Evolutionary conservation across 2,113 vertebrate genomes (phyloP).

Genomic region (Azemiops feae): DNA sequence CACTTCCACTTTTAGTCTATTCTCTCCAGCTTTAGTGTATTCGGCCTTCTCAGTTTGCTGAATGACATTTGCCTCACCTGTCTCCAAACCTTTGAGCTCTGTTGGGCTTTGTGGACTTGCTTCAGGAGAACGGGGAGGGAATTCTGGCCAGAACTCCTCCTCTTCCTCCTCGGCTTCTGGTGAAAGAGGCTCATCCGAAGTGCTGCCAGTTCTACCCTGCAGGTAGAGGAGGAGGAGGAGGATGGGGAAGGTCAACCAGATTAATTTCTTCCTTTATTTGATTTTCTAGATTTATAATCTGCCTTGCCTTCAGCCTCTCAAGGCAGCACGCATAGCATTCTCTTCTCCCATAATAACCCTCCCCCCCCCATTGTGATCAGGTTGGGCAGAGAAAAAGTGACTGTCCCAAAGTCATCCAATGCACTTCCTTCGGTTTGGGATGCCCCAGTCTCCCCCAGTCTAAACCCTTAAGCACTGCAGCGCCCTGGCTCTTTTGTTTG

Average conservation of each 20-base stretch:
- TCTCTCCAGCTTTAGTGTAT: not conserved
- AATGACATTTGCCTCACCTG: not conserved
- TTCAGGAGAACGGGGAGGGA: slow-evolving; percentile 51
- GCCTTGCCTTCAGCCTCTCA: not conserved
- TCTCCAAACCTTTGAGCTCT: not conserved
- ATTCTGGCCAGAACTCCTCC: slow-evolving; percentile 53
- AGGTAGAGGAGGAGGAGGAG: not conserved
- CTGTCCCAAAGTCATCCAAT: not conserved
- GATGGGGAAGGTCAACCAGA: not conserved
- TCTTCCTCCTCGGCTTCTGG: slow-evolving; percentile 35
- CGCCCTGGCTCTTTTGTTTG: not conserved
- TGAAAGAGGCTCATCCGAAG: slow-evolving; percentile 45
- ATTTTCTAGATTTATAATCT: not conserved
- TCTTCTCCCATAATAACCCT: not conserved
- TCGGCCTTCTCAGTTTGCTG: not conserved
- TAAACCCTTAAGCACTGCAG: not conserved
- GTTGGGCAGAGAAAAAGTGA: not conserved
- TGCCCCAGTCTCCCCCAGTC: not conserved
- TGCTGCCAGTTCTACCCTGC: not conserved
- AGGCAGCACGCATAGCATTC: not conserved
- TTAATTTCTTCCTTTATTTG: not conserved
- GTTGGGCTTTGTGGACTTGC: slow-evolving; percentile 56
- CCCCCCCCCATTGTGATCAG: not conserved
- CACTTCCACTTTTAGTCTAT: not conserved
- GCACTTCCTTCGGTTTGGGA: not conserved